These are phyloP conservation scores for Volucella inanis DNA, from an alignment of 2,888 invertebrate genomes.

Conservation along the genomic window DNA sequence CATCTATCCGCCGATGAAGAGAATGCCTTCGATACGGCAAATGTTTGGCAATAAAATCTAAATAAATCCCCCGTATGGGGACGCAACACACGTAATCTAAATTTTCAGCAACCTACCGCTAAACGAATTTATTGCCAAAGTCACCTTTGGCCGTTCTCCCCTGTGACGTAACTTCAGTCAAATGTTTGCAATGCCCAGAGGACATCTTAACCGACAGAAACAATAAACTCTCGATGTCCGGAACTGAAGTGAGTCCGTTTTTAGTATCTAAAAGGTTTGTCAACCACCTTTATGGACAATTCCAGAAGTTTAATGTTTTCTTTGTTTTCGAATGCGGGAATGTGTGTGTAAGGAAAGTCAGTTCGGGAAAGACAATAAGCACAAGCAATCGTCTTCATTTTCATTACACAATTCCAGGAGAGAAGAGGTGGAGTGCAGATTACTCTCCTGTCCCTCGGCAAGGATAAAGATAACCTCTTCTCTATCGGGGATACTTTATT, in stretches of 20 bases:
- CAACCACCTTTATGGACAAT: slow-evolving; percentile 74
- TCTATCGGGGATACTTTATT: slow-evolving; percentile 38
- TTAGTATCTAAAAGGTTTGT: slow-evolving; percentile 68
- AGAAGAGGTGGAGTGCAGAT: slow-evolving; percentile 9
- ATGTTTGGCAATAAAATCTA: slow-evolving; percentile 68
- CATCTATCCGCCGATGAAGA: slow-evolving; percentile 30
- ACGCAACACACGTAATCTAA: slow-evolving; percentile 39
- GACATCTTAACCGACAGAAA: slow-evolving; percentile 72
- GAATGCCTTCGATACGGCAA: slow-evolving; percentile 58
- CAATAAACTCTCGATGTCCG: slow-evolving; percentile 67
- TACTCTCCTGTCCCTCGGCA: slow-evolving; percentile 37
- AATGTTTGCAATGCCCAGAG: slow-evolving; percentile 65
- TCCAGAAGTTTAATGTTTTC: slow-evolving; percentile 68
- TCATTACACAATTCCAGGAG: slow-evolving; percentile 64
- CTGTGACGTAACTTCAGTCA: slow-evolving; percentile 23
- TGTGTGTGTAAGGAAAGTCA: too few species aligned
- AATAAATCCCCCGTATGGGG: slow-evolving; percentile 56
- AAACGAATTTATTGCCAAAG: slow-evolving; percentile 53
- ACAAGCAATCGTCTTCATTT: slow-evolving; percentile 56
- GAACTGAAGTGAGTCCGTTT: slow-evolving; percentile 69
- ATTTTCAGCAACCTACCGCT: slow-evolving; percentile 40
- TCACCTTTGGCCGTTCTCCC: slow-evolving; percentile 33
- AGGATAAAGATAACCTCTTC: slow-evolving; percentile 65
- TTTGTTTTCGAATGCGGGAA: slow-evolving; percentile 40
- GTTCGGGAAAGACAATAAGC: slow-evolving; percentile 12